Conservation (phyloP, 1,140 invertebrate species). For the Thereuonema tuberculata region DNA sequence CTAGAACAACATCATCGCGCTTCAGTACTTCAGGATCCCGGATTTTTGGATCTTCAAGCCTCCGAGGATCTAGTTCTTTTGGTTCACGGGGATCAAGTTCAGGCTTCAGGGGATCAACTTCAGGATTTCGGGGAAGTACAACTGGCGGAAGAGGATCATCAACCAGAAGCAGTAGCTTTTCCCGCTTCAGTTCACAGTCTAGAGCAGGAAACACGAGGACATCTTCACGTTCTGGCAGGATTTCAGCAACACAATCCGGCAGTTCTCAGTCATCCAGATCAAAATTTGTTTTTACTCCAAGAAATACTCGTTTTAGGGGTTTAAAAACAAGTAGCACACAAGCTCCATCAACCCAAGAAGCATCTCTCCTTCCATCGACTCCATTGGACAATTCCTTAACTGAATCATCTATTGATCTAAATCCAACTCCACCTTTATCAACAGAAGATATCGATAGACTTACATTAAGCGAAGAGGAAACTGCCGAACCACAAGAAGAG, state of each 20-base stretch:
- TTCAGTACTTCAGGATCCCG: too few species aligned
- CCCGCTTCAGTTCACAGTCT: too few species aligned
- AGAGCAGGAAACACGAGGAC: not conserved
- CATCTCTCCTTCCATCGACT: too few species aligned
- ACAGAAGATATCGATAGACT: not conserved
- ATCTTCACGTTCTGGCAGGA: not conserved
- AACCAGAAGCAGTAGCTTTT: too few species aligned
- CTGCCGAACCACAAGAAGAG: not conserved
- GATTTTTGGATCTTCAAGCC: too few species aligned
- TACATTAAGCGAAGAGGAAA: not conserved
- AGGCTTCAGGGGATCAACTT: not conserved
- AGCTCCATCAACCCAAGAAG: not conserved
- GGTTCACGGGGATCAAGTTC: not conserved
- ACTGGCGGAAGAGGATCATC: too few species aligned
- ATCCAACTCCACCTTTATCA: not conserved
- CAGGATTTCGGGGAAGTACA: conserved; percentile 1
- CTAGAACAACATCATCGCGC: not conserved
- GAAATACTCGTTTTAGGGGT: not conserved
- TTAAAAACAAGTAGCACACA: not conserved
- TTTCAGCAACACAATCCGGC: not conserved
- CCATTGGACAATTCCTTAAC: too few species aligned
- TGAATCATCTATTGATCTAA: not conserved
- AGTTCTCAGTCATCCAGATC: not conserved
- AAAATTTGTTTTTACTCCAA: not conserved
- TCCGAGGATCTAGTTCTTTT: not conserved